Evolutionary conservation across 2,888 invertebrate species (phyloP).

Genomic region (Lysandra coridon): DNA sequence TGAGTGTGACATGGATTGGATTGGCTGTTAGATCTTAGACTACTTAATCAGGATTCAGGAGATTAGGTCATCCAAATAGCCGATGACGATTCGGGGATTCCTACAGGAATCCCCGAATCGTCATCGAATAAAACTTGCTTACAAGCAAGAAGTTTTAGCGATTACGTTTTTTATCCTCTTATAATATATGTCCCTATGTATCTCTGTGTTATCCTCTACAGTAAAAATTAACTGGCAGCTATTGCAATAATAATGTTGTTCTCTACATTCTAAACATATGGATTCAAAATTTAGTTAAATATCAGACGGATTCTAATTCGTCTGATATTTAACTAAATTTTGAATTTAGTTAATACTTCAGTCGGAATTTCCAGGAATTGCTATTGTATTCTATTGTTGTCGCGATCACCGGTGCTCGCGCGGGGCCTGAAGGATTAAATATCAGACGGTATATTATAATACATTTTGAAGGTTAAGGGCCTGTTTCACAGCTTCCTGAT

Average conservation of each 20-base stretch:
- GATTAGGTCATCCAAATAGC: not conserved
- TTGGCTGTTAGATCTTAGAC: not conserved
- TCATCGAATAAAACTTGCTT: too few species aligned
- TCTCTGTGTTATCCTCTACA: too few species aligned
- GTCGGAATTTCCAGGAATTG: too few species aligned
- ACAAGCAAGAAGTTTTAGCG: not conserved
- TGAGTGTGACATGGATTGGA: not conserved
- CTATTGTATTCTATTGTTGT: too few species aligned
- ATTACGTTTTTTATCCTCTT: not conserved
- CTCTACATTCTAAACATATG: not conserved
- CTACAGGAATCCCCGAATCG: not conserved
- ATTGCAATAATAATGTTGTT: not conserved
- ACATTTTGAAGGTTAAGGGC: too few species aligned
- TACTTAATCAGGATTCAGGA: not conserved
- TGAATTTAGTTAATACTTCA: too few species aligned
- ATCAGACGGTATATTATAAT: too few species aligned
- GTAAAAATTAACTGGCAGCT: too few species aligned
- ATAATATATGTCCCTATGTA: not conserved
- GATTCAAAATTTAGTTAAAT: not conserved
- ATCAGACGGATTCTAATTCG: not conserved
- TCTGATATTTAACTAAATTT: too few species aligned
- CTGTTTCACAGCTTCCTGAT: too few species aligned
- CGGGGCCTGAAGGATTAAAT: too few species aligned
- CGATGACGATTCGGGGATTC: not conserved
- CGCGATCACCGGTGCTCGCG: too few species aligned